phyloP scores from a whole-genome alignment of 2,113 vertebrate genomes.

The Pseudorasbora parva region DNA sequence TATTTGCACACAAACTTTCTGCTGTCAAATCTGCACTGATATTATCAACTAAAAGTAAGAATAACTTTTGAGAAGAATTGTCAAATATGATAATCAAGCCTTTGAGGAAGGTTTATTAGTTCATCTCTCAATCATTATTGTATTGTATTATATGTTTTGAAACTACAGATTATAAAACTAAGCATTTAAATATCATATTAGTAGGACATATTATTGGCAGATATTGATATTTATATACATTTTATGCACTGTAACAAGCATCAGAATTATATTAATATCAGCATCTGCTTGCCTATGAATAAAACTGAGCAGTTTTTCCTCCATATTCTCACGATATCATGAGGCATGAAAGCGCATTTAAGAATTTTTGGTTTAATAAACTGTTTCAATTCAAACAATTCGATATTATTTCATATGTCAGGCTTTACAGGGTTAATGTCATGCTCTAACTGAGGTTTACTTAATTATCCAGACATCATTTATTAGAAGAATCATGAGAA shows the following conservation, averaged over 20 bases:
- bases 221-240: not conserved
- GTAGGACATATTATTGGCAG: not conserved
- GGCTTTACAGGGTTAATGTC: not conserved
- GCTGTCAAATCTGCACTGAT: too few species aligned
- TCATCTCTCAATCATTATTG: not conserved
- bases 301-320: not conserved
- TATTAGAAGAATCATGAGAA: too few species aligned
- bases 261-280: not conserved
- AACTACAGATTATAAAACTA: not conserved
- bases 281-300: not conserved
- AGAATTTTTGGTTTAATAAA: too few species aligned
- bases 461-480: too few species aligned
- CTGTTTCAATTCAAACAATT: too few species aligned
- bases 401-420: not conserved
- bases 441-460: too few species aligned
- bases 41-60: not conserved
- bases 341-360: not conserved
- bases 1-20: not conserved
- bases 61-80: too few species aligned
- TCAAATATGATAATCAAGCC: not conserved
- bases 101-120: too few species aligned
- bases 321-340: not conserved
- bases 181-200: constrained; percentile 4
- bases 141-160: not conserved
- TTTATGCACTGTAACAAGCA: not conserved